Evolutionary conservation across 2,888 invertebrate genomes (phyloP), one percentile per base, ranked within the genome.

Genomic region (Drosophila tanythrix): DNA sequence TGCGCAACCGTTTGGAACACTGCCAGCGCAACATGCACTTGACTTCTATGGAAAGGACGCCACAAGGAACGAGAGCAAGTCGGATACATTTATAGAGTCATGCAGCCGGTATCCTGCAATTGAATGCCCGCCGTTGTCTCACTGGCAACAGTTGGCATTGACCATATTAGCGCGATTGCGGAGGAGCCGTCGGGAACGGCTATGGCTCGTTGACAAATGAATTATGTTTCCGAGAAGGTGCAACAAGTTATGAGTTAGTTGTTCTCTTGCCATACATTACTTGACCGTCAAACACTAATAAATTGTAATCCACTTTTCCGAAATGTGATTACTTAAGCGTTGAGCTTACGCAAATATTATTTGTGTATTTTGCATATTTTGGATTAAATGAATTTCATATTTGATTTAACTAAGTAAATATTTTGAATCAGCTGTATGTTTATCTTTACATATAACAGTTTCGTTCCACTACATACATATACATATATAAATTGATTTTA

Each of bases 101-200:
- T 88, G 74, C 85, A 69, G 80, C 65, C 80, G 70, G 88, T 84
- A 87, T 89, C 89, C 89, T 87, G 89, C 89, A 80, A 79, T 79
- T 79, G 80, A 79, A 80, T 80, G 71, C 64, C 55, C 68, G 27
- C 36, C 67, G 51, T 60, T 56, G 65, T 56, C 74, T 67, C 57
- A 59, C 68, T 74, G 74, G 88, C 87, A 87, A 89, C 87, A 87
- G 88, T 87, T 87, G 88, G 81, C 89, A 89, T 77, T 85, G 88
- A 88, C 89, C 90, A 89, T 70, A 87, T 82, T 87, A 82, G 82
- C 75, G 78, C 36, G 57, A 48, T n/a, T 21, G 15, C 13, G 40
- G 13, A n/a, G 31, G 36, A 18, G 40, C 40, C 31, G 40, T 18
- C 58, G 27, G 46, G 48, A 15, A 38, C 31, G 46, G 73, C 58